Conservation (phyloP, 1,140 invertebrate genomes). For the Ceratina australensis region DNA sequence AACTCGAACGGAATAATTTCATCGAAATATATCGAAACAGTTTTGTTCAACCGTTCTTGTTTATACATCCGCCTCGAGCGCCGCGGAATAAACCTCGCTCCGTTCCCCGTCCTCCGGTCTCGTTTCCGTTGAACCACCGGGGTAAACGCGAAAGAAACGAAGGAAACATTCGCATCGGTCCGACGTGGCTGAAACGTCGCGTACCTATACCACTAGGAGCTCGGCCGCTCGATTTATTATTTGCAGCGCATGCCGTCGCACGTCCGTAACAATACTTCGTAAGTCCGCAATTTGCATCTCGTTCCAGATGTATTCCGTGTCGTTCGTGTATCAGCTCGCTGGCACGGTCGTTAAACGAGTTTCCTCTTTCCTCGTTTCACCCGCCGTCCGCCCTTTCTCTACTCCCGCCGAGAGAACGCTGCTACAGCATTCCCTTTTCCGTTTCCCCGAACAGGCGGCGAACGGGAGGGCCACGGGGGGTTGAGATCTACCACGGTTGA, state of each 20-base stretch:
- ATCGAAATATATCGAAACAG: background rate
- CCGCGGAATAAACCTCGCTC: too few species aligned
- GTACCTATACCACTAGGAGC: background rate
- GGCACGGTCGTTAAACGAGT: slow-evolving; percentile 62
- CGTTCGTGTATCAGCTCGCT: slow-evolving; percentile 60
- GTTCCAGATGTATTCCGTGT: slow-evolving; percentile 65
- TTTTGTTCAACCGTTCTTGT: background rate
- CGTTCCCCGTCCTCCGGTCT: background rate
- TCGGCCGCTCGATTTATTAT: slow-evolving; percentile 57
- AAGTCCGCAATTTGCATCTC: slow-evolving; percentile 65
- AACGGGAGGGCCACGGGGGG: too few species aligned
- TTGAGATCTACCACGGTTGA: too few species aligned
- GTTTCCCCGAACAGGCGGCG: background rate
- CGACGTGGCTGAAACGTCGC: background rate
- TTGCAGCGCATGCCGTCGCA: slow-evolving; percentile 54
- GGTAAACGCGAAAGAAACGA: background rate
- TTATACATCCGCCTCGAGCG: background rate
- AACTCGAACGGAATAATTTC: too few species aligned
- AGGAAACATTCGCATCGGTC: background rate
- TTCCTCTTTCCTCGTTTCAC: slow-evolving; percentile 42
- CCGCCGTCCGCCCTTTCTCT: background rate
- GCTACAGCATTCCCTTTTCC: slow-evolving; percentile 16
- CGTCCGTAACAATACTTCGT: slow-evolving; percentile 66
- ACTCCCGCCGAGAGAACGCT: background rate
- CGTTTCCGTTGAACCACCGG: background rate